Percentiles rank a stretch among this genome's conserved stretches.
Evolutionary conservation across 2,797 vertebrate genomes (phyloP).

Genomic region (Anomalospiza imberbis): DNA sequence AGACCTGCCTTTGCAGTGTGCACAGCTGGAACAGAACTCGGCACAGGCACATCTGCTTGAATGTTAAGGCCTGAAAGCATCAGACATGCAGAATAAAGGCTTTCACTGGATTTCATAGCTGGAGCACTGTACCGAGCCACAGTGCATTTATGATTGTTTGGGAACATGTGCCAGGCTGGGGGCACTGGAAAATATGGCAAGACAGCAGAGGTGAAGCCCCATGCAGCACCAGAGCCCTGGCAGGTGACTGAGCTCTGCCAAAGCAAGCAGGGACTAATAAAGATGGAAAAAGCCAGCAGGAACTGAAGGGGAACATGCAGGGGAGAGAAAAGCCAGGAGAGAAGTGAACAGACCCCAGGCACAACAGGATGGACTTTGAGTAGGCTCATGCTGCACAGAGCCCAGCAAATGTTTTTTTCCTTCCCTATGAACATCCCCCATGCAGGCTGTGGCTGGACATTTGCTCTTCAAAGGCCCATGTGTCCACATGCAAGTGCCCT

Average conservation of each 20-base stretch:
- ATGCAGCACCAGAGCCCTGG: not conserved
- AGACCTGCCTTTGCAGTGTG: not conserved
- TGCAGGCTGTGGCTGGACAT: not conserved
- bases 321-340: not conserved
- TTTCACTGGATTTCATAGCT: not conserved
- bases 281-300: not conserved
- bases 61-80: not conserved
- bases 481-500: not conserved
- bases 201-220: not conserved
- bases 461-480: not conserved
- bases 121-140: fast-evolving
- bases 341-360: not conserved
- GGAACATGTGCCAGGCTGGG: not conserved
- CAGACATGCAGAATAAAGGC: not conserved
- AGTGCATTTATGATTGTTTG: not conserved
- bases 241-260: not conserved
- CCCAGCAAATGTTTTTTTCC: not conserved
- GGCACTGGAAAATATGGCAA: not conserved
- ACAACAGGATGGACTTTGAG: not conserved
- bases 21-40: not conserved
- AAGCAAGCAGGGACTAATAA: fast-evolving
- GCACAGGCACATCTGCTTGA: not conserved
- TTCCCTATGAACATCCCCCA: fast-evolving
- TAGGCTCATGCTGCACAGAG: not conserved
- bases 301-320: not conserved